Conservation (phyloP, 1,140 invertebrate species). For the Stenopsyche tienmushanensis region DNA sequence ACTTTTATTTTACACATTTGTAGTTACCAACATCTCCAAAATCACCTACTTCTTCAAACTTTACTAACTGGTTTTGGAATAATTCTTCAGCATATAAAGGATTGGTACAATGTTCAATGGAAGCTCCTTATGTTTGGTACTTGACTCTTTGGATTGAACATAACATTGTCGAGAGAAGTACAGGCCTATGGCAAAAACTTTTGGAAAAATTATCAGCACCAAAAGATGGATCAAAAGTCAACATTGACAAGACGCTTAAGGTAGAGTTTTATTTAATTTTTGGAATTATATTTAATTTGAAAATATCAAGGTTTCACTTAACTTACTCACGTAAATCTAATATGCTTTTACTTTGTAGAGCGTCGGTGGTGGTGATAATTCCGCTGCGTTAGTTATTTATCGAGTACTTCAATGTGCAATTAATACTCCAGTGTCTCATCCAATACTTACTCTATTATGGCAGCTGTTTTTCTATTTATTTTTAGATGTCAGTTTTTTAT, state of each 20-base stretch:
- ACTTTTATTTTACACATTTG: neutral
- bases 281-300: neutral
- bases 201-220: conserved; percentile 19
- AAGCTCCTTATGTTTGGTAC: conserved; percentile 38
- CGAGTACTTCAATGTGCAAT: conserved; percentile 33
- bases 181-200: conserved; percentile 33
- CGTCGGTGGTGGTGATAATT: conserved; percentile 35
- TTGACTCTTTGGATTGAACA: conserved; percentile 37
- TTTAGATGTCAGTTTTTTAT: conserved; percentile 29
- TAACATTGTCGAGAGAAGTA: conserved; percentile 19
- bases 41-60: conserved; percentile 26
- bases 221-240: conserved; percentile 34
- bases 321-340: neutral
- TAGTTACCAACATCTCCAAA: conserved; percentile 18
- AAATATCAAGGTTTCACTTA: neutral
- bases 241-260: conserved; percentile 37
- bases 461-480: conserved; percentile 38
- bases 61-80: conserved; percentile 37
- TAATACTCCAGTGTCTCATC: conserved; percentile 26
- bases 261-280: conserved; percentile 19
- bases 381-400: conserved; percentile 30
- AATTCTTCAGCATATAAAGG: conserved; percentile 25
- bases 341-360: conserved; percentile 24
- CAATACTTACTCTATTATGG: conserved; percentile 37
- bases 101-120: conserved; percentile 35